phyloP scores from a whole-genome alignment of 2,797 vertebrate genomes.

The Schizopygopsis pylzovi region DNA sequence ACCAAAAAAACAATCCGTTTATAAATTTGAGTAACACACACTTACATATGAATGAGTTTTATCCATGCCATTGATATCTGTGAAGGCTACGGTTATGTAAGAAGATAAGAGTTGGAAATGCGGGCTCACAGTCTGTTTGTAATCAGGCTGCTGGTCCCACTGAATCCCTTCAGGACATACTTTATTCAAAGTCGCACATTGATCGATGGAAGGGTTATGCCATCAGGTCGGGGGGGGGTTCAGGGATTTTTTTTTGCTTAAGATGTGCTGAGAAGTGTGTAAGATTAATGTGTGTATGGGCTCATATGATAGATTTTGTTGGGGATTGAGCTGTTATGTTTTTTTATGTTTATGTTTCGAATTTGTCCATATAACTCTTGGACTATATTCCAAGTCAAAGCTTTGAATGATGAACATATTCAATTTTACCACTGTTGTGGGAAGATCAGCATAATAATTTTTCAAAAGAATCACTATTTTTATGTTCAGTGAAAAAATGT shows the following conservation, averaged over 20 bases:
- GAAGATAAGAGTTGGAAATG: conserved; percentile 69
- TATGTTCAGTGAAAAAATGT: not conserved
- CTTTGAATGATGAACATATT: not conserved
- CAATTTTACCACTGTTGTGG: not conserved
- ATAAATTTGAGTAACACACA: conserved; percentile 2
- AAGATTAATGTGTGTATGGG: not conserved
- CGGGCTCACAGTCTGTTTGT: conserved; percentile 56
- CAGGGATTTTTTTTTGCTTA: conserved; percentile 11
- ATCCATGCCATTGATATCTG: conserved; percentile 43
- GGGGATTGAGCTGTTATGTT: not conserved
- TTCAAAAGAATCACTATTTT: not conserved
- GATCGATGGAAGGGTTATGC: conserved; percentile 13
- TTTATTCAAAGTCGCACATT: conserved; percentile 42
- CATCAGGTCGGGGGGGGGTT: conserved; percentile 35
- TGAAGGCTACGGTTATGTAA: conserved; percentile 72
- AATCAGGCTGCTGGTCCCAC: conserved; percentile 31
- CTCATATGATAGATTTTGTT: not conserved
- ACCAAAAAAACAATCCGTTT: not conserved
- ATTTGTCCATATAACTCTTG: not conserved
- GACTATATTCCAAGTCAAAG: not conserved
- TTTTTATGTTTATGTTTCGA: no score
- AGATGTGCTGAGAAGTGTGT: conserved; percentile 4
- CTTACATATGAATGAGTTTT: conserved; percentile 3
- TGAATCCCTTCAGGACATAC: conserved; percentile 34
- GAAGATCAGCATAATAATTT: not conserved